Conservation (phyloP, 2,797 vertebrate species). For the Phoxinus dragarum region DNA sequence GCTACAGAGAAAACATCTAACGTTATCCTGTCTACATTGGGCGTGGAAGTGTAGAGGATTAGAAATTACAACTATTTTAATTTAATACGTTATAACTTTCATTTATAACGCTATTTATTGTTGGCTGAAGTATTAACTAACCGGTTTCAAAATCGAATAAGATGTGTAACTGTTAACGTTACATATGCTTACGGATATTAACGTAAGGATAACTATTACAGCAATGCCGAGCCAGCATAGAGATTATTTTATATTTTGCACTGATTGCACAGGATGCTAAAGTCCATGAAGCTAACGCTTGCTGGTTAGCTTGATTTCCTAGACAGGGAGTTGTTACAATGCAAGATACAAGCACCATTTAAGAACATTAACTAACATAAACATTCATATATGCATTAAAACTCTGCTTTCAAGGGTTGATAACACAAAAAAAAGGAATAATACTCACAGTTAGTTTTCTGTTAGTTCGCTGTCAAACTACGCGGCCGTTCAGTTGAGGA, state of each 20-base stretch:
- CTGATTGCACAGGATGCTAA: neutral
- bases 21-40: neutral
- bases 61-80: neutral
- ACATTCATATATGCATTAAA: neutral
- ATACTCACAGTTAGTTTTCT: neutral
- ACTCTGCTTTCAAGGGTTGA: neutral
- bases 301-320: constrained; percentile 13
- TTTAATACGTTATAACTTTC: neutral
- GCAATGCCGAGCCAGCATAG: neutral
- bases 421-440: neutral
- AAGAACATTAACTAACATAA: neutral
- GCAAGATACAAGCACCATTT: neutral
- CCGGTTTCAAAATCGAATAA: neutral
- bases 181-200: no score
- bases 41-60: neutral
- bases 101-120: neutral
- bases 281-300: neutral
- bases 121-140: neutral
- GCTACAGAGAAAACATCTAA: neutral
- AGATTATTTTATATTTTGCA: neutral
- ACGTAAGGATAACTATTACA: neutral
- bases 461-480: neutral
- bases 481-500: neutral
- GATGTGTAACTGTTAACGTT: neutral
- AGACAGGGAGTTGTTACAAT: neutral